Base-by-base conservation (phyloP, 2,888 invertebrate species). In the Hyppa rectilinea region DNA sequence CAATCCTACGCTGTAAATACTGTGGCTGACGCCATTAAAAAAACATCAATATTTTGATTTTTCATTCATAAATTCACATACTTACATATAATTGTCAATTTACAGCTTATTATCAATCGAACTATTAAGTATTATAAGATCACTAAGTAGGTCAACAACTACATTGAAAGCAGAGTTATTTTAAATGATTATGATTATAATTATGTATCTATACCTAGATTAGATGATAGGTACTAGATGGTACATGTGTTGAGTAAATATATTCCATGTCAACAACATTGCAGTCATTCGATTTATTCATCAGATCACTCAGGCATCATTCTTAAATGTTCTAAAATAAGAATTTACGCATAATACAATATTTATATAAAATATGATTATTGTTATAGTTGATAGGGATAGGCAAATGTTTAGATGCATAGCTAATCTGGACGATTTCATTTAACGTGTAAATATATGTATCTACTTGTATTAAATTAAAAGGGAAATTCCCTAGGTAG, bases 381-480 rank as follows among this genome's bases (percentile, higher is more conserved):
- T 89, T 90, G 90, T 90, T 89, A 91, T 87, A 88, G 82, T 83
- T 87, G 74, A 85, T 87, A 88, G 86, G 75, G 71, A 85, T 88
- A 87, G 85, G 78, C 70, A 80, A 84, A 85, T 85, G 87, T 85
- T 84, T 87, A 85, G 81, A 81, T 72, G 76, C 83, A 83, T 78
- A 85, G 78, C 61, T 70, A 69, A 62, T 80, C 78, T 68, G 71
- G 70, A 73, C 64, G 49, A 67, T 68, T 78, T 64, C 66, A 40
- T 74, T 74, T 76, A 68, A 80, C 73, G 76, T 89, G 87, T 88
- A 88, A 82, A 89, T 89, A 88, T 78, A 83, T 86, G 83, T 88
- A 87, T 86, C 78, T 85, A 87, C 65, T 78, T 81, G 81, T 87
- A 85, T 78, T 78, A 71, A 81, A 75, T 61, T 40, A 55, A 65